Evolutionary conservation across 2,113 vertebrate species (phyloP).

Genomic region (Cygnus buccinator): DNA sequence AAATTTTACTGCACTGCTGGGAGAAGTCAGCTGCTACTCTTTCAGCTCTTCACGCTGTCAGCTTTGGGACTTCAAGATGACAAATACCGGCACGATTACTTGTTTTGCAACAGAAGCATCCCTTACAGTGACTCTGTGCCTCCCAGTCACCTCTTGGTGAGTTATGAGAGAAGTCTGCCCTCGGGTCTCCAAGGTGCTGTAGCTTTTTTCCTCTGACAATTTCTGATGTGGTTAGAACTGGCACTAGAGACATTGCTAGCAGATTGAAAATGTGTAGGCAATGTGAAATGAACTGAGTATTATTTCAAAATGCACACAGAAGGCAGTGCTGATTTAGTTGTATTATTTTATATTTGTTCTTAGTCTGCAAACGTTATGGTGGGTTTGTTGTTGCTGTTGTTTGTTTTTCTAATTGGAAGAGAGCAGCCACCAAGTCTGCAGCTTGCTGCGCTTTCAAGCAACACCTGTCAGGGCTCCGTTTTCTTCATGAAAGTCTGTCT

Average conservation of each 20-base stretch:
- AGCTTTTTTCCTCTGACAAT: not conserved
- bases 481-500: not conserved
- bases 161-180: not conserved
- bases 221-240: not conserved
- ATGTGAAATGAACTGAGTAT: not conserved
- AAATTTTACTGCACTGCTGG: not conserved
- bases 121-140: fast-evolving
- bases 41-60: not conserved
- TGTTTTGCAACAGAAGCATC: not conserved
- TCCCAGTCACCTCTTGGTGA: not conserved
- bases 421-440: not conserved
- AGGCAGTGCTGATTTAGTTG: not conserved
- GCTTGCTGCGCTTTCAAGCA: not conserved
- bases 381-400: too few relatives aligned
- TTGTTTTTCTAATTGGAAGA: not conserved
- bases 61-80: not conserved
- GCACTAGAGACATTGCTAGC: not conserved
- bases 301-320: not conserved
- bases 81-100: not conserved
- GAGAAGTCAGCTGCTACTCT: not conserved
- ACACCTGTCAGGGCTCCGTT: not conserved
- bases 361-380: not conserved
- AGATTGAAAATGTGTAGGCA: not conserved
- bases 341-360: not conserved
- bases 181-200: not conserved